Conservation (phyloP, 2,113 vertebrate genomes). For the Corvus moneduloides region DNA sequence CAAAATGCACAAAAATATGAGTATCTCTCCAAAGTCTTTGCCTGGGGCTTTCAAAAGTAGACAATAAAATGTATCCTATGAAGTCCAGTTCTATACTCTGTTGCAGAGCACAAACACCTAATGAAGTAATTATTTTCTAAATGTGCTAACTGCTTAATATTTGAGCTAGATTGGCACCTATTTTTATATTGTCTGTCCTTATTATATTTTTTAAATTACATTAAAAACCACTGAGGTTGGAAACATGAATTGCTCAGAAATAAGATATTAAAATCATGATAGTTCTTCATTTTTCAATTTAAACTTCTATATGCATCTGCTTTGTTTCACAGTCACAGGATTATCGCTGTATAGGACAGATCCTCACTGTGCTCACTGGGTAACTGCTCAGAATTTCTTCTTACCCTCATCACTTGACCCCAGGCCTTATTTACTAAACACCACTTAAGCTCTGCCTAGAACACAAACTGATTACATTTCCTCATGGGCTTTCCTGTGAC, state of each 20-base stretch:
- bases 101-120: neutral
- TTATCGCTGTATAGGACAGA: neutral
- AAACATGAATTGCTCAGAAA: neutral
- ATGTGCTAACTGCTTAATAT: neutral
- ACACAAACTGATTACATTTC: slow-evolving; percentile 29
- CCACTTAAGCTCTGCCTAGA: slow-evolving; percentile 28
- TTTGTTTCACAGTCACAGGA: neutral
- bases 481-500: slow-evolving; percentile 24
- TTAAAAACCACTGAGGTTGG: neutral
- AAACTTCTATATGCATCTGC: neutral
- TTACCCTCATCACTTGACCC: slow-evolving; percentile 38
- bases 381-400: slow-evolving; percentile 5
- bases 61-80: neutral
- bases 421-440: slow-evolving; percentile 45
- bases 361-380: neutral
- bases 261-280: neutral
- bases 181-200: neutral
- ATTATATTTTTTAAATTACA: neutral
- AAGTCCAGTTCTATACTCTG: neutral
- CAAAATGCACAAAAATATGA: neutral
- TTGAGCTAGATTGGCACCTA: neutral
- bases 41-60: neutral
- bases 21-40: neutral
- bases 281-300: neutral
- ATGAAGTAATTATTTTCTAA: neutral